Evolutionary conservation across 1,140 invertebrate genomes (phyloP), one percentile per base, ranked within the genome.

Genomic region (Coelopa frigida): DNA sequence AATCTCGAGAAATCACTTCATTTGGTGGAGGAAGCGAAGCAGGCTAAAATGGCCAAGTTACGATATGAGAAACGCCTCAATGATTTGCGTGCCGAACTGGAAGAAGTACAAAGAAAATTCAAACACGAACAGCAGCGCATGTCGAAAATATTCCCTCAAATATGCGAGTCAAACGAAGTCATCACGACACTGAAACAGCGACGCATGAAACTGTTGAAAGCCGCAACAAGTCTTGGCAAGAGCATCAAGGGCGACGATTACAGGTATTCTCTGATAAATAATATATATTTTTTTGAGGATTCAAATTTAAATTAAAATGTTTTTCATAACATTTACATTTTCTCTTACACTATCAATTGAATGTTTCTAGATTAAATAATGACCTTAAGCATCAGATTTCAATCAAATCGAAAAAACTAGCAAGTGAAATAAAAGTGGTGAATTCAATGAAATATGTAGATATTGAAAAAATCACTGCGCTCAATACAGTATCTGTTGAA

Each of bases 121-220:
- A 54, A 53, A 27, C 33, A 52, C 38, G 58, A 69, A 51, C 54
- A 69, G 35, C 23, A 50, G 27, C 62, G 58, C 46, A 44, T 66
- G 24, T 39, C 57, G 1, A 49, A 46, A 15, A 58, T 68, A 20
- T 57, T 61, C 46, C 62, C 66, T 8, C 49, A 58, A 36, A 68
- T 69, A 27, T 57, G 61, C 23, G 37, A 52, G 41, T 61, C 50
- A 15, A 57, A 69, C 38, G 54, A 68, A 46, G 54, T 60, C 6
- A 64, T 69, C 15, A 56, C 55, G 38, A 57, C 57, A 8, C 36
- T 68, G 7, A 62, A 63, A 40, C 49, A 60, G 33, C 61, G 58
- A 47, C 57, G 64, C 11, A 51, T 33, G n/a, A 68, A 61, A 36
- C 39, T 68, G 2, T 50, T 49, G 29, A 46, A 56, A 22, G 58